A percentile compares a stretch with the other conserved stretches of the same genome.
Conservation (phyloP, 2,113 vertebrate genomes). For the Jaculus jaculus region DNA sequence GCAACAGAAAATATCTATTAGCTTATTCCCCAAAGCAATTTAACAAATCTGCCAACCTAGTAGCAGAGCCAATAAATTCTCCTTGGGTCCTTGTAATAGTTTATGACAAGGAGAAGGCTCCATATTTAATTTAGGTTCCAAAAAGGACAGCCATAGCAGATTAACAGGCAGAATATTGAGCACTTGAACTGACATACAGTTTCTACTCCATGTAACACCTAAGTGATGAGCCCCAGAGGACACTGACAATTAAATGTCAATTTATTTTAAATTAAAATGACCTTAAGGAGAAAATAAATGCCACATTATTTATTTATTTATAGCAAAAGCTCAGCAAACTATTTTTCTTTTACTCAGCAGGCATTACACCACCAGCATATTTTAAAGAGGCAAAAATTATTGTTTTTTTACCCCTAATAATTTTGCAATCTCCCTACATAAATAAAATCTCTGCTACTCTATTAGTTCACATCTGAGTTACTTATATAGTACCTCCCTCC, state of each 20-base stretch:
- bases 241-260: conserved; percentile 61
- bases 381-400: conserved; percentile 41
- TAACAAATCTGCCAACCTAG: conserved; percentile 13
- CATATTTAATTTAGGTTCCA: conserved; percentile 49
- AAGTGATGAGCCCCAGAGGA: conserved; percentile 45
- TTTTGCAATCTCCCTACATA: conserved; percentile 15
- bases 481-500: background rate
- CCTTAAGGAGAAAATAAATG: conserved; percentile 69
- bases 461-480: conserved; percentile 1
- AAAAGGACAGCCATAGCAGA: conserved; percentile 43
- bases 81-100: background rate
- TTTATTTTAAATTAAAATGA: conserved; percentile 63
- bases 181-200: background rate
- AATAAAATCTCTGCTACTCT: background rate
- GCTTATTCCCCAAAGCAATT: conserved; percentile 54
- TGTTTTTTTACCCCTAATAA: background rate
- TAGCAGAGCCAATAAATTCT: conserved; percentile 22
- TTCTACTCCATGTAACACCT: background rate
- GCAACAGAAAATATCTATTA: conserved; percentile 63
- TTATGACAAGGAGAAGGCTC: background rate
- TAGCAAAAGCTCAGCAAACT: conserved; percentile 60
- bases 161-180: conserved; percentile 44
- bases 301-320: conserved; percentile 64
- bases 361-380: background rate
- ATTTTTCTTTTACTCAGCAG: conserved; percentile 58